Evolutionary conservation across 2,113 vertebrate genomes (phyloP).

Genomic region (Macrotis lagotis): DNA sequence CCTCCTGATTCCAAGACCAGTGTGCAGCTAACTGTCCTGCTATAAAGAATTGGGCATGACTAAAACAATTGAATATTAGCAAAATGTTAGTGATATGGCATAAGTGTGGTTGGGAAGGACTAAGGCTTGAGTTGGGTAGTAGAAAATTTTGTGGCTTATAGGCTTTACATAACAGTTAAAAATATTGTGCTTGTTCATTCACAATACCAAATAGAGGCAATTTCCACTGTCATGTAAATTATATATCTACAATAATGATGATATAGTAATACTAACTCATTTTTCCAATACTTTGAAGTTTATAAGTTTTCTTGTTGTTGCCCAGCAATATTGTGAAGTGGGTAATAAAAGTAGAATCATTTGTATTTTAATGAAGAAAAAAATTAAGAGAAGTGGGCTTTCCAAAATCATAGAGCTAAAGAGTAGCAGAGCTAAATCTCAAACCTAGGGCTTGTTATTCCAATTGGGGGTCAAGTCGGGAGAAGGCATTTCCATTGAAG

Average conservation of each 20-base stretch:
- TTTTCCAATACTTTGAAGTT: not conserved
- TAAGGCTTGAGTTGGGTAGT: not conserved
- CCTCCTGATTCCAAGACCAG: no score
- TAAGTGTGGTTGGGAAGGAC: not conserved
- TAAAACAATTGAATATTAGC: no score
- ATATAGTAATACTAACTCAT: not conserved
- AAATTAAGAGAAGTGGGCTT: not conserved
- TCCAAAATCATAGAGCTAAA: no score
- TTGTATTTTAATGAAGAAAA: not conserved
- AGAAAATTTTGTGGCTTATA: not conserved
- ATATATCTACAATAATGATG: not conserved
- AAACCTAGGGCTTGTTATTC: not conserved
- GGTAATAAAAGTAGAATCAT: not conserved
- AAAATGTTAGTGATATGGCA: not conserved
- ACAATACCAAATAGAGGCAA: not conserved
- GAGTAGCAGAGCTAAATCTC: no score
- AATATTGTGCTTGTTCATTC: not conserved
- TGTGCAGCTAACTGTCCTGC: no score
- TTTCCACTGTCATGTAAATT: not conserved
- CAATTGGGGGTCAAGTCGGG: not conserved
- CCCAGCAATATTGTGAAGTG: not conserved
- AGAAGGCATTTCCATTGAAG: not conserved
- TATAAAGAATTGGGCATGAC: no score
- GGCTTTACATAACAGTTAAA: not conserved
- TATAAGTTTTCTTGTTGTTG: not conserved